Base-by-base conservation (phyloP, 92 coral and sea anemone genomes). In the Metridium senile region DNA sequence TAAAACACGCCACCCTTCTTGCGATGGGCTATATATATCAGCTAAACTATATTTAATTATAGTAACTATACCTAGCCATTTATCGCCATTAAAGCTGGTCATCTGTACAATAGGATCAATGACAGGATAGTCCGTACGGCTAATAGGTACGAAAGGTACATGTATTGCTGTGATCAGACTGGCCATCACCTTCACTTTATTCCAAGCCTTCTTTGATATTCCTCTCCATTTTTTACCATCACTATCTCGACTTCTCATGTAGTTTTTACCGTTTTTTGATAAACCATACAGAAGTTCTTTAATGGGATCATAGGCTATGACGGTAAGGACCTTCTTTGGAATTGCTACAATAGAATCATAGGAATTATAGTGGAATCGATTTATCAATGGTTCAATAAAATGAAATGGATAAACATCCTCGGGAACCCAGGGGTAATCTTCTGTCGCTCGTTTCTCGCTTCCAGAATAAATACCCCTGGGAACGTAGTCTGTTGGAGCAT, bases 41-140 rank as follows among this genome's bases (percentile, higher is more conserved):
- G n/a, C n/a, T n/a, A n/a, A n/a, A n/a, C n/a, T n/a, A n/a, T n/a
- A n/a, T n/a, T n/a, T n/a, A n/a, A n/a, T n/a, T n/a, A n/a, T n/a
- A n/a, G n/a, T n/a, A n/a, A n/a, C n/a, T n/a, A n/a, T n/a, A 63
- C 81, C 81, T 29, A 59, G 62, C 81, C 81, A 75, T 9, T 62
- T 8, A 33, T 46, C 63, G 26, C 81, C 81, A 26, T 46, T 65
- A 0, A 47, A 46, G 1, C 70, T 26, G n/a, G 59, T 75, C 52
- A 75, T 0, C 26, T 75, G 81, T 18, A 75, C 72, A 16, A 63
- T 32, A 18, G 81, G 81, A 19, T 75, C 81, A 75, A 75, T 31
- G 6, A 25, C 45, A 32, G 43, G 46, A 11, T 57, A 58, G 9
- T 22, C 68, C 21, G 23, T 73, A 22, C 68, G 78, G 29, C 78